Conservation (phyloP, 2,113 vertebrate genomes). For the Hirundichthys speculiger region DNA sequence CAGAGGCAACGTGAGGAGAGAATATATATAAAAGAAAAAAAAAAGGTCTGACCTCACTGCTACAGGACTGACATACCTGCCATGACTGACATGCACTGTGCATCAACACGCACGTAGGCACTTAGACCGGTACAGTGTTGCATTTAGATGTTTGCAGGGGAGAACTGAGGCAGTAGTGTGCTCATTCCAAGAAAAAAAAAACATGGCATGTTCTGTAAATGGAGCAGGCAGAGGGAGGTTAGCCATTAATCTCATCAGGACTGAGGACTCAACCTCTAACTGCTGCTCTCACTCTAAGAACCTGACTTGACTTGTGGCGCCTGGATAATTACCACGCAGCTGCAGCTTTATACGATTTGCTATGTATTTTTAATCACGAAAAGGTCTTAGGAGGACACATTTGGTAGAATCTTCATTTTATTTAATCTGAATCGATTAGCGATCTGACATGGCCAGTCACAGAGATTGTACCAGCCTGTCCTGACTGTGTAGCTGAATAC, state of each 20-base stretch:
- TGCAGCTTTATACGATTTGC: slow-evolving; percentile 22
- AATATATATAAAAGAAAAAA: slow-evolving; percentile 9
- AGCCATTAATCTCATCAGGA: slow-evolving; percentile 73
- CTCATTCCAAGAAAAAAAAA: slow-evolving; percentile 53
- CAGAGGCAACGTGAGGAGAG: slow-evolving; percentile 29
- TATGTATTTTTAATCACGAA: slow-evolving; percentile 5
- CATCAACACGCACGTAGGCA: slow-evolving; percentile 49
- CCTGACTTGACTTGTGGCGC: slow-evolving; percentile 49
- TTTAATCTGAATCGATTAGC: too few relatives aligned
- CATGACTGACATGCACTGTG: slow-evolving; percentile 38
- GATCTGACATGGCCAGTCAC: neutral
- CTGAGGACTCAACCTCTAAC: slow-evolving; percentile 54
- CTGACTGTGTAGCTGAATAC: too few relatives aligned
- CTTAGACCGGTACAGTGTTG: slow-evolving; percentile 40
- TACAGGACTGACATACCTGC: slow-evolving; percentile 5
- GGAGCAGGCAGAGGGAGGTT: slow-evolving; percentile 63
- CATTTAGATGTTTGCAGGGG: slow-evolving; percentile 52
- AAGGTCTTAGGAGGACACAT: neutral
- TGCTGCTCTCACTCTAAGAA: slow-evolving; percentile 40
- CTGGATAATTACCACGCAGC: slow-evolving; percentile 49
- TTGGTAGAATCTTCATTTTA: too few relatives aligned
- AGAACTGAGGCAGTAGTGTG: slow-evolving; percentile 72
- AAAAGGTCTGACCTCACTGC: slow-evolving; percentile 38
- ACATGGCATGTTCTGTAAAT: slow-evolving; percentile 58
- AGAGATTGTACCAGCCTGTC: neutral